phyloP scores from a whole-genome alignment of 2,888 invertebrate genomes.

The Agrotis puta region DNA sequence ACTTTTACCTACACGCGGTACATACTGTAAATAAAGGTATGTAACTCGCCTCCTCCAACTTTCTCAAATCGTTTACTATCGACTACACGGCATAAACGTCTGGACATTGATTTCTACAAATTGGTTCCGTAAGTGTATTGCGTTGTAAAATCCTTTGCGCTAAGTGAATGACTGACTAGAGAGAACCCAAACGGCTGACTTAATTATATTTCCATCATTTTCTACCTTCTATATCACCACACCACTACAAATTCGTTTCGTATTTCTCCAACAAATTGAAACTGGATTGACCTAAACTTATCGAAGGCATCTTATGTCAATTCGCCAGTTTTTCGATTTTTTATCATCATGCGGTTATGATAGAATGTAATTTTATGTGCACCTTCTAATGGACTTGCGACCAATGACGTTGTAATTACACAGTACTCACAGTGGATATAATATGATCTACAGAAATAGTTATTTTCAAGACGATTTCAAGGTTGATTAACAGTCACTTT shows the following conservation, averaged over 20 bases:
- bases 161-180: conserved; percentile 71
- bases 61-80: conserved; percentile 23
- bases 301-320: background rate
- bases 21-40: background rate
- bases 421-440: background rate
- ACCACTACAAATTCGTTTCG: background rate
- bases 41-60: conserved; percentile 39
- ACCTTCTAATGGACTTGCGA: background rate
- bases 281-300: background rate
- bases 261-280: background rate
- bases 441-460: too few relatives aligned
- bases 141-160: conserved; percentile 72
- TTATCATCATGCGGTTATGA: background rate
- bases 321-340: background rate
- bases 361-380: background rate
- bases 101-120: conserved; percentile 83
- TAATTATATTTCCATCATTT: conserved; percentile 8
- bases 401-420: background rate
- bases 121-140: conserved; percentile 80
- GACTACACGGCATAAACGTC: conserved; percentile 70
- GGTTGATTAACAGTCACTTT: too few relatives aligned
- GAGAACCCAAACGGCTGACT: conserved; percentile 1
- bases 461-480: too few relatives aligned
- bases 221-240: background rate
- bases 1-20: too few relatives aligned